These are phyloP conservation scores for Minunthozetes semirufus DNA, from an alignment of 2,888 invertebrate species.

Conservation along the genomic window DNA sequence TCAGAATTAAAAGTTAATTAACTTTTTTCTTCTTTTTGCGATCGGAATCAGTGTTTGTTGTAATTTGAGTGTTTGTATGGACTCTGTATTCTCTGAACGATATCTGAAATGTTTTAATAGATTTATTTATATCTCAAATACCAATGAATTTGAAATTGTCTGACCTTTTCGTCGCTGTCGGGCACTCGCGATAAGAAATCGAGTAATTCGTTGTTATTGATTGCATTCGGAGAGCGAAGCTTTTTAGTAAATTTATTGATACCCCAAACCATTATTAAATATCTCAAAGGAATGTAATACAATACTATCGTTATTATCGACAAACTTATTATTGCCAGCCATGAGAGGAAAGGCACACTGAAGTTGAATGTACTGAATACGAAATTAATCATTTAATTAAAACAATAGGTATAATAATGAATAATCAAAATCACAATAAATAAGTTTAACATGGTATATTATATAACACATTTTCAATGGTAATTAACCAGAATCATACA, in stretches of 20 bases:
- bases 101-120: slow-evolving; percentile 11
- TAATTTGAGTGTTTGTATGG: not conserved
- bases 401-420: not conserved
- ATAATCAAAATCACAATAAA: no score
- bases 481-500: no score
- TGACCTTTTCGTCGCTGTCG: slow-evolving; percentile 51
- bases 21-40: slow-evolving; percentile 26
- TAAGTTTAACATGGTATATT: no score
- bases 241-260: slow-evolving; percentile 91
- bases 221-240: slow-evolving; percentile 81
- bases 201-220: slow-evolving; percentile 93
- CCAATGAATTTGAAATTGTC: not conserved
- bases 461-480: no score
- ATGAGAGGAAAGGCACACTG: slow-evolving; percentile 90
- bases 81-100: slow-evolving; percentile 22
- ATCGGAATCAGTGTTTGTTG: not conserved
- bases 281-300: slow-evolving; percentile 80
- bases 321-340: slow-evolving; percentile 75
- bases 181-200: slow-evolving; percentile 91
- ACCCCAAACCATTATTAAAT: slow-evolving; percentile 87
- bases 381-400: not conserved
- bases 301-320: slow-evolving; percentile 67
- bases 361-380: slow-evolving; percentile 80
- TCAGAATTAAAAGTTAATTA: not conserved
- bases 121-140: not conserved